phyloP scores from a whole-genome alignment of 2,888 invertebrate genomes.

The Pseudolycoriella hygida region DNA sequence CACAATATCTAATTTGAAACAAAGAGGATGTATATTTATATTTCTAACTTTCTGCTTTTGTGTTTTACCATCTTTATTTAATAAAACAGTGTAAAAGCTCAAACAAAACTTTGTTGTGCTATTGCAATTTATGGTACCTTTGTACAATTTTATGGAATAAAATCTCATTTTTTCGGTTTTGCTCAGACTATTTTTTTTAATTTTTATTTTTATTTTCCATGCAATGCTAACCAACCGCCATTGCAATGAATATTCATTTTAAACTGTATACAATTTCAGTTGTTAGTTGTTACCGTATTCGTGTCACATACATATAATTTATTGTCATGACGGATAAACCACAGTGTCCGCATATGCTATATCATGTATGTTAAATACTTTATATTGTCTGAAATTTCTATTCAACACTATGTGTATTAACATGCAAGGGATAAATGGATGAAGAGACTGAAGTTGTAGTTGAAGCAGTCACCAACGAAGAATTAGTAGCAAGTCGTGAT shows the following conservation, averaged over 20 bases:
- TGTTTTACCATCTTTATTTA: neutral
- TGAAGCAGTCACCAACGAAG: too few species aligned
- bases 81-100: neutral
- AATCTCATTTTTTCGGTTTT: neutral
- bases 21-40: too few species aligned
- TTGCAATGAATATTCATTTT: conserved; percentile 1
- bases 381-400: neutral
- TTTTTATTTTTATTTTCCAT: neutral
- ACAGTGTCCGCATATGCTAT: conserved; percentile 1
- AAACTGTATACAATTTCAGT: conserved; percentile 1
- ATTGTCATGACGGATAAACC: neutral
- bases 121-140: neutral
- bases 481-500: too few species aligned
- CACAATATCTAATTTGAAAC: too few species aligned
- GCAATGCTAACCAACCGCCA: neutral
- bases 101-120: neutral
- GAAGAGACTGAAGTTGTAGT: too few species aligned
- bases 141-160: neutral
- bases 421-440: neutral
- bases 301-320: conserved; percentile 1
- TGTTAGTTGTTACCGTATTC: neutral
- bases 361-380: neutral
- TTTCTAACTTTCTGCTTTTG: too few species aligned
- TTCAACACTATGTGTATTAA: neutral
- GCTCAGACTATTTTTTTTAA: neutral